Conservation (phyloP, 2,888 invertebrate species). For the Malthinus seriepunctatus region DNA sequence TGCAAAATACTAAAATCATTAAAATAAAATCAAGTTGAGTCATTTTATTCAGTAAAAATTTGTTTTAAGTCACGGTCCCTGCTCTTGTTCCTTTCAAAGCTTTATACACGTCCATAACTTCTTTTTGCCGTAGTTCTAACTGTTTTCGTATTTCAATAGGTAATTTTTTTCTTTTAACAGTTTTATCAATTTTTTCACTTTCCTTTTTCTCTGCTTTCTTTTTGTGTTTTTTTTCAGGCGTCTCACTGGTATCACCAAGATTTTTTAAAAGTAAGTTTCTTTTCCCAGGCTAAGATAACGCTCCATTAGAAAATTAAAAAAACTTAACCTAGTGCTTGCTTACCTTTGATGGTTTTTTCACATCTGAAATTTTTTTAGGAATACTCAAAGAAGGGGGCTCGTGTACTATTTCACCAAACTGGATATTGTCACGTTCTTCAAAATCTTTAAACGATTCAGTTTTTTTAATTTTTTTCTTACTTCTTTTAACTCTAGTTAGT, state of each 20-base stretch:
- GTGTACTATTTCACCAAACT: constrained; percentile 76
- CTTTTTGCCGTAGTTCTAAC: constrained; percentile 63
- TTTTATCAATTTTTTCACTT: constrained; percentile 52
- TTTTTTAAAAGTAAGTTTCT: constrained; percentile 65
- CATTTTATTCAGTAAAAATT: neutral
- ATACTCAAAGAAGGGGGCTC: constrained; percentile 69
- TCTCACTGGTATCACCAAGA: constrained; percentile 46
- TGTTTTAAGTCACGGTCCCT: neutral
- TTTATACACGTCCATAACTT: constrained; percentile 64
- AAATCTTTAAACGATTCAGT: constrained; percentile 54
- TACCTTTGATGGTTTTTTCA: constrained; percentile 38
- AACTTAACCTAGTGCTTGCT: constrained; percentile 21
- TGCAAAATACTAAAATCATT: no score
- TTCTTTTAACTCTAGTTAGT: constrained; percentile 50
- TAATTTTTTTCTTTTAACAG: constrained; percentile 65
- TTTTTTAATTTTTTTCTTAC: constrained; percentile 54
- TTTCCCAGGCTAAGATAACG: constrained; percentile 63
- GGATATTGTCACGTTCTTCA: constrained; percentile 63
- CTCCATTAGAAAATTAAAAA: neutral
- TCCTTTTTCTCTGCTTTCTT: constrained; percentile 30
- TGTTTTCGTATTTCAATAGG: constrained; percentile 61
- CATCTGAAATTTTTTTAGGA: constrained; percentile 57
- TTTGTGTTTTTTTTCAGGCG: constrained; percentile 51
- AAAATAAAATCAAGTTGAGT: no score
- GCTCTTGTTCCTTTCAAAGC: constrained; percentile 54